A percentile compares a stretch with the other conserved stretches of the same genome.
Conservation (phyloP, 2,113 vertebrate genomes). For the Thalassarche chlororhynchos region DNA sequence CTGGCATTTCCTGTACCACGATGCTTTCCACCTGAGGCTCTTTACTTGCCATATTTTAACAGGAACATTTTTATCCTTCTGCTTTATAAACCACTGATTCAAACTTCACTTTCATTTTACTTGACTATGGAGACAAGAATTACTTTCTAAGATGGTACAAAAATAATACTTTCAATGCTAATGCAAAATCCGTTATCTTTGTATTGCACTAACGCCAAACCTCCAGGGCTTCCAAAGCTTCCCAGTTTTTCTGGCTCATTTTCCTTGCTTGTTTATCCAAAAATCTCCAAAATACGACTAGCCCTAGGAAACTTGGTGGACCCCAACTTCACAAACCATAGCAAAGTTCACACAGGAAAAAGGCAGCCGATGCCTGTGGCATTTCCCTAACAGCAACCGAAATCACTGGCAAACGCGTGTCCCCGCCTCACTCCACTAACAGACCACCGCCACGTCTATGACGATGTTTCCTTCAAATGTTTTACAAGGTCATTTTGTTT, state of each 20-base stretch:
- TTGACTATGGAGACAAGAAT: neutral
- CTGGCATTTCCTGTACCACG: neutral
- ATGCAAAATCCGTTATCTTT: neutral
- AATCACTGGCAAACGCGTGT: rapidly evolving
- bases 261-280: neutral
- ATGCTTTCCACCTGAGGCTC: neutral
- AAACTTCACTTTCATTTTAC: neutral
- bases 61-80: neutral
- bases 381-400: neutral
- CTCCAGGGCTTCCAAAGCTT: neutral
- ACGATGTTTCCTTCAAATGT: neutral
- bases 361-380: neutral
- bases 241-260: neutral
- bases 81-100: neutral
- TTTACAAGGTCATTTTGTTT: neutral
- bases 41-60: neutral
- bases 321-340: neutral
- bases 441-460: rapidly evolving
- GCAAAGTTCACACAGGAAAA: neutral
- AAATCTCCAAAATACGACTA: neutral
- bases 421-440: rapidly evolving
- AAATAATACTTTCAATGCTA: neutral
- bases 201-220: no score
- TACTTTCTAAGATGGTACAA: neutral
- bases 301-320: neutral